Evolutionary conservation across 2,113 vertebrate species (phyloP).

Genomic region (Hippopotamus amphibius): DNA sequence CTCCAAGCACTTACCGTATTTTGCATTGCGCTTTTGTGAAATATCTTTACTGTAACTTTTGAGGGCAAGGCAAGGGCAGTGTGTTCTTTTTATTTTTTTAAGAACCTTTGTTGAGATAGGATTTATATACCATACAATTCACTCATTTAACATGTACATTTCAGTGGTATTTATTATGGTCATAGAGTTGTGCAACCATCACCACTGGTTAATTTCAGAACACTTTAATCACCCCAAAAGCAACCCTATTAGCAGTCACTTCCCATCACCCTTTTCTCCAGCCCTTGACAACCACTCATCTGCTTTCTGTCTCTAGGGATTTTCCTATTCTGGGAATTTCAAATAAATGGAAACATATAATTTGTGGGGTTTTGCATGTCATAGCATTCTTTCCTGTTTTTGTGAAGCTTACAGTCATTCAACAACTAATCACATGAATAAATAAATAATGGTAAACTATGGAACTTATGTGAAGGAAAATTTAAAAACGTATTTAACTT

Average conservation of each 20-base stretch:
- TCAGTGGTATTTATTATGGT: not conserved
- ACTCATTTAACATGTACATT: not conserved
- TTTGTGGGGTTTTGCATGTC: not conserved
- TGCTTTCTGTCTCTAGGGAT: not conserved
- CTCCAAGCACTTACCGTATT: not conserved
- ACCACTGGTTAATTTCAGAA: not conserved
- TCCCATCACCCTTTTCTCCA: not conserved
- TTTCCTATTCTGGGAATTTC: slow-evolving; percentile 11
- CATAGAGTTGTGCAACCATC: not conserved
- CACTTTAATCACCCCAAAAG: not conserved
- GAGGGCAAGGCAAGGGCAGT: not conserved
- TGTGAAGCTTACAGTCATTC: not conserved
- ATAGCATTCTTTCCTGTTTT: not conserved
- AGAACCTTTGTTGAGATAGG: not conserved
- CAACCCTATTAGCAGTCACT: not conserved
- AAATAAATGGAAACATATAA: not conserved
- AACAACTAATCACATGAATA: not conserved
- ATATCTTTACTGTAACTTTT: not conserved
- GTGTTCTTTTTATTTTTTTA: not conserved
- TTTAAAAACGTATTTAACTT: not conserved
- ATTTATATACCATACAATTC: not conserved
- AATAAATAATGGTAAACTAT: not conserved
- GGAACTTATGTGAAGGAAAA: not conserved
- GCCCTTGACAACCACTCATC: not conserved
- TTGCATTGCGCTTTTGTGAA: not conserved